These are phyloP conservation scores for Tachina lurida DNA, from an alignment of 2,888 invertebrate species.

Conservation along the genomic window DNA sequence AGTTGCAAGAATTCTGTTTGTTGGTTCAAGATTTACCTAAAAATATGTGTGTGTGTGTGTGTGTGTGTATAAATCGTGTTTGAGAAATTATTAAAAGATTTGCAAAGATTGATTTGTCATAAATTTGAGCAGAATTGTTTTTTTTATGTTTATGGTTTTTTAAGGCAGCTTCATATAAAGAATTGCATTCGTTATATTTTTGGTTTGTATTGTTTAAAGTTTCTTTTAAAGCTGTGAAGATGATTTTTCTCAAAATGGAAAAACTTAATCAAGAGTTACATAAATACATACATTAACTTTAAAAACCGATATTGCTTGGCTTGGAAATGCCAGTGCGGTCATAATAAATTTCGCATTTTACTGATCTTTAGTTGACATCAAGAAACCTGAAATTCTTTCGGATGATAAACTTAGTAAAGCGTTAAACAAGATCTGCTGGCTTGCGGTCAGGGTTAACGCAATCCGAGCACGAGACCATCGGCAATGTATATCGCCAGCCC, in stretches of 20 bases:
- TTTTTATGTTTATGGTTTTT: conserved; percentile 7
- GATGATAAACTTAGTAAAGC: too few species aligned
- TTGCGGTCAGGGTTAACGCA: too few species aligned
- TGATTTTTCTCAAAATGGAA: too few species aligned
- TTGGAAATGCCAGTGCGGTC: too few species aligned
- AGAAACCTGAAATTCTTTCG: too few species aligned
- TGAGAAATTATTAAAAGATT: conserved; percentile 44
- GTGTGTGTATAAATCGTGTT: conserved; percentile 48
- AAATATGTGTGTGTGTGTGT: conserved; percentile 33
- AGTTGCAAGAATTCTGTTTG: conserved; percentile 55
- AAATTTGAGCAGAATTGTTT: conserved; percentile 8
- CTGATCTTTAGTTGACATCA: too few species aligned
- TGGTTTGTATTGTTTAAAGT: neutral
- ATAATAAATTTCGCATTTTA: too few species aligned
- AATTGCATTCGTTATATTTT: neutral
- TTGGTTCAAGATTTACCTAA: conserved; percentile 28
- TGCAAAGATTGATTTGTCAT: conserved; percentile 52
- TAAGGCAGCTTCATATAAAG: neutral
- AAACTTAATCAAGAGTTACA: neutral
- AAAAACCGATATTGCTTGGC: too few species aligned
- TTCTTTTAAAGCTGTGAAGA: neutral
- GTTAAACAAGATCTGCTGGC: too few species aligned
- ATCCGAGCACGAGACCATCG: too few species aligned
- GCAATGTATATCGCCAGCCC: too few species aligned
- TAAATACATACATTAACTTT: neutral